phyloP scores from a whole-genome alignment of 2,888 invertebrate species.

The Pandemis cinnamomeana region DNA sequence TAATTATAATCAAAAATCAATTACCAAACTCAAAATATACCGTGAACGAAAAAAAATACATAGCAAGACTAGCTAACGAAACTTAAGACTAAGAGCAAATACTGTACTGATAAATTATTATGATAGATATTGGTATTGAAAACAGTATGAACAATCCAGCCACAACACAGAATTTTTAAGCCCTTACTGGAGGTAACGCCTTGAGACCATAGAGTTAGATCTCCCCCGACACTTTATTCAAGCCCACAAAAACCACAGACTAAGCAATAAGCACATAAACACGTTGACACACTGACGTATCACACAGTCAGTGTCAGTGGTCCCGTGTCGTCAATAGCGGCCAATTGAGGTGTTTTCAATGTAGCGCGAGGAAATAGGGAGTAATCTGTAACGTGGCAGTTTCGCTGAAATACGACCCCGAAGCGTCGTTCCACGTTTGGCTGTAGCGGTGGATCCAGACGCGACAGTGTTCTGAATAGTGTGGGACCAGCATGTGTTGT shows the following conservation, averaged over 20 bases:
- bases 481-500: background rate
- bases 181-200: too few relatives aligned
- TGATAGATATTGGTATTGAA: too few relatives aligned
- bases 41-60: too few relatives aligned
- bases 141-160: too few relatives aligned
- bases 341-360: slow-evolving; percentile 60
- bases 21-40: too few relatives aligned
- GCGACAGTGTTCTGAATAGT: background rate
- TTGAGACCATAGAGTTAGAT: too few relatives aligned
- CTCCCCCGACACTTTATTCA: too few relatives aligned
- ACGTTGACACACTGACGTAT: background rate
- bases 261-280: background rate
- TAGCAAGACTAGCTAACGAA: too few relatives aligned
- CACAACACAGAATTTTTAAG: too few relatives aligned
- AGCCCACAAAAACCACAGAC: background rate
- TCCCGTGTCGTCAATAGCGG: slow-evolving; percentile 28
- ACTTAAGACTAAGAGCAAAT: too few relatives aligned
- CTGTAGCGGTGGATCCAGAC: slow-evolving; percentile 2
- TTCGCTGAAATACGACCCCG: slow-evolving; percentile 71
- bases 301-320: background rate
- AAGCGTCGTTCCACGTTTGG: slow-evolving; percentile 61
- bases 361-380: slow-evolving; percentile 68
- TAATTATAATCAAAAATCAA: too few relatives aligned
- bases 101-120: too few relatives aligned
- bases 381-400: slow-evolving; percentile 74